A percentile compares a stretch with the other conserved stretches of the same genome.
Conservation (phyloP, 2,797 vertebrate species). For the Enteromius argenteus region DNA sequence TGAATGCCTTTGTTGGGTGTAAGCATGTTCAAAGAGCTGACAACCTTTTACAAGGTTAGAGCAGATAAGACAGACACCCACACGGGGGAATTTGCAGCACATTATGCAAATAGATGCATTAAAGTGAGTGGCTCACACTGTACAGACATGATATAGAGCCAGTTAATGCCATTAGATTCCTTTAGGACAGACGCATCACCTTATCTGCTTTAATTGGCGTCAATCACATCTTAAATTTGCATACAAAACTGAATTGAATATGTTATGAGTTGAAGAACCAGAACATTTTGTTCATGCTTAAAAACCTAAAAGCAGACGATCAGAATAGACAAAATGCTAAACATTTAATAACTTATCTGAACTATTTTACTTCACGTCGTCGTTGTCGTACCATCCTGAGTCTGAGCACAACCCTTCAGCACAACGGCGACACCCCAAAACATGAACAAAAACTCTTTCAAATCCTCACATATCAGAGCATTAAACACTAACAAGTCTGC, state of each 20-base stretch:
- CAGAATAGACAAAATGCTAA: neutral
- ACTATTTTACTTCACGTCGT: neutral
- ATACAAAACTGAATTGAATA: neutral
- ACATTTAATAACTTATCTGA: neutral
- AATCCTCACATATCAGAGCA: neutral
- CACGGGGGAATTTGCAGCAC: constrained; percentile 27
- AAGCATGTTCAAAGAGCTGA: constrained; percentile 34
- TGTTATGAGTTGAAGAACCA: neutral
- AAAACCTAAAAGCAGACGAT: neutral
- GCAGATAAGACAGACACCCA: constrained; percentile 32
- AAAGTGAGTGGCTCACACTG: constrained; percentile 19
- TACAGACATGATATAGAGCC: constrained; percentile 20
- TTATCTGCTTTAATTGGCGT: constrained; percentile 43
- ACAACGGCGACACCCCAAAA: neutral
- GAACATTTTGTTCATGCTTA: neutral
- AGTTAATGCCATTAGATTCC: constrained; percentile 40
- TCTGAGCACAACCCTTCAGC: neutral
- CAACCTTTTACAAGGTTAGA: constrained; percentile 43
- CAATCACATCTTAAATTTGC: constrained; percentile 19
- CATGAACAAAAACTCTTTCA: neutral
- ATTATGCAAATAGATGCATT: constrained; percentile 51
- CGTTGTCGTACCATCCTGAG: neutral
- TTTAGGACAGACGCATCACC: constrained; percentile 25
- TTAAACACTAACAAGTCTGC: neutral
- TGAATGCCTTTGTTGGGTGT: constrained; percentile 28